Base-by-base conservation (phyloP, 2,888 invertebrate genomes). In the Dolichopus griseipennis region DNA sequence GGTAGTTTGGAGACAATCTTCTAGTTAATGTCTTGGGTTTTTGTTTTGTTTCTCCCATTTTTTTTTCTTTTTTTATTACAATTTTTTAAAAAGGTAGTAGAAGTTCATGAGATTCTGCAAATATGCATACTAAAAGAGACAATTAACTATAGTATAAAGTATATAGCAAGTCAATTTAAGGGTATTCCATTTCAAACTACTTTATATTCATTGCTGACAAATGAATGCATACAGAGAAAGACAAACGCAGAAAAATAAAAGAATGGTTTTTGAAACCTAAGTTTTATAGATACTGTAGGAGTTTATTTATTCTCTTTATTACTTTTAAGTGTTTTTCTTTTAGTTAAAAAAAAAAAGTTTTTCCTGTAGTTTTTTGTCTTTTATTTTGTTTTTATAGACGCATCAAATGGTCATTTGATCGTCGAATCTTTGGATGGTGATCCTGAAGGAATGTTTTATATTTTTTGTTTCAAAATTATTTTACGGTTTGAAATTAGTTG, bases 191-290 rank as follows among this genome's bases (percentile, higher is more conserved):
- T 52, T 52, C 6, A 52, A n/a, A 52, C 52, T 52, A 52, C 52
- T 52, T 52, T 52, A 52, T 52, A 52, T 52, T 52, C 52, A 52
- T 52, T 52, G 52, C 18, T 52, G 52, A 52, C 52, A 52, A 52
- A 52, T 52, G 52, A 52, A 52, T 52, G n/a, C 15, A 52, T 52
- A 52, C 9, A 52, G 18, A n/a, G n/a, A 52, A 52, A n/a, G 52
- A 18, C 9, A 52, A 18, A n/a, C 27, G 18, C n/a, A 52, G 18
- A 18, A 15, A 52, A 52, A 52, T 18, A 37, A 37, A 37, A 37
- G 37, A 37, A 37, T 27, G 27, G 12, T 5, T n/a, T n/a, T n/a
- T 37, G 8, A 37, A 37, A 37, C 37, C 18, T 15, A 15, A 52
- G 52, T 2, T 5, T 2, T 52, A 12, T 12, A 12, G 18, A 2